Percentiles rank a stretch among this genome's conserved stretches.
phyloP scores from a whole-genome alignment of 2,113 vertebrate species.

The Clarias macrocephalus region DNA sequence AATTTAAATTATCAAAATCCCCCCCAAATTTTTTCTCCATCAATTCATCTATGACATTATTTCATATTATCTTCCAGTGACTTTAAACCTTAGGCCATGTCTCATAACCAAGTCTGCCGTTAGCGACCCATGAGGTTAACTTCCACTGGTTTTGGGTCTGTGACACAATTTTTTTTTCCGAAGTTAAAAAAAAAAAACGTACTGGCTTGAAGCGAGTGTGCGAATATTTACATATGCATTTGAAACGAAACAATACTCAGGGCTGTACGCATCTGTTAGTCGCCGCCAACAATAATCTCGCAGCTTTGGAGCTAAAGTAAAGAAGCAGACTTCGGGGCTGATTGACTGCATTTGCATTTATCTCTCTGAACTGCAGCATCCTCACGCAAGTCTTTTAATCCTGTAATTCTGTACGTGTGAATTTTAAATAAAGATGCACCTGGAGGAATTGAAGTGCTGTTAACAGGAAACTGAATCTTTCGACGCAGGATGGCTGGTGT shows the following conservation, averaged over 20 bases:
- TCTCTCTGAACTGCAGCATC: neutral
- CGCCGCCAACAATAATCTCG: neutral
- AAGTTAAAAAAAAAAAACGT: neutral
- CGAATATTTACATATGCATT: neutral
- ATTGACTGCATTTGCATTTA: constrained; percentile 6
- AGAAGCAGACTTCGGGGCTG: neutral
- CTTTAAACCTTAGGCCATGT: neutral
- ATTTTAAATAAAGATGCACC: constrained; percentile 18
- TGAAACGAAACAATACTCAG: too few species aligned
- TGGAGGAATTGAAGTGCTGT: neutral
- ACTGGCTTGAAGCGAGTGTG: too few species aligned
- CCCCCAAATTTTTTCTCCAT: too few species aligned
- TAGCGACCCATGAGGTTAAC: neutral
- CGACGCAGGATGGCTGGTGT: neutral
- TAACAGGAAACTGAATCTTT: neutral
- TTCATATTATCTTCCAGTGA: neutral
- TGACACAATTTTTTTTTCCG: neutral
- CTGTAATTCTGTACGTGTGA: neutral
- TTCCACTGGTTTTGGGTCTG: neutral
- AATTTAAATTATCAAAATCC: too few species aligned
- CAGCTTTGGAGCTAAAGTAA: neutral
- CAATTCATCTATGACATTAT: neutral
- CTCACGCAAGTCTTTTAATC: neutral
- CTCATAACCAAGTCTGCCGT: neutral
- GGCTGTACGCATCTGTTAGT: neutral